Conservation (phyloP, 2,888 invertebrate genomes). For the Venusia cambrica region DNA sequence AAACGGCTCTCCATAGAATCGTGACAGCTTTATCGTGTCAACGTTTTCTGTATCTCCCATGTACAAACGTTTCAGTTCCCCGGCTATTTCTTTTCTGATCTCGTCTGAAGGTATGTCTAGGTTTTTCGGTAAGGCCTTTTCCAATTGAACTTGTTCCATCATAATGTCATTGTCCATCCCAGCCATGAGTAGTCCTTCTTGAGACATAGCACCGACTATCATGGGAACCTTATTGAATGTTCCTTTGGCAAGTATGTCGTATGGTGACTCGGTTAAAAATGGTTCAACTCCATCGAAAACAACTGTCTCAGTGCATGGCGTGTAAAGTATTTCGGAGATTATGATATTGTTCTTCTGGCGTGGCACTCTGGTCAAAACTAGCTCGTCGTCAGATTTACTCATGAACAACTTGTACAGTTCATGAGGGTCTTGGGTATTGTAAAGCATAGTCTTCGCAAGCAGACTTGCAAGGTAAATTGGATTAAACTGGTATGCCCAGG, state of each 20-base stretch:
- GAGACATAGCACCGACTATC: conserved; percentile 52
- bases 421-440: conserved; percentile 46
- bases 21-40: conserved; percentile 48
- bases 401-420: conserved; percentile 53
- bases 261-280: conserved; percentile 55
- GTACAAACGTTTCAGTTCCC: conserved; percentile 54
- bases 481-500: conserved; percentile 59
- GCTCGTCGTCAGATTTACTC: conserved; percentile 49
- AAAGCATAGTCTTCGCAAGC: conserved; percentile 53
- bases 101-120: conserved; percentile 42
- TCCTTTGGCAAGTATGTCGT: conserved; percentile 46
- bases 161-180: conserved; percentile 50
- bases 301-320: conserved; percentile 53
- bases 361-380: conserved; percentile 54
- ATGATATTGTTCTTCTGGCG: conserved; percentile 47
- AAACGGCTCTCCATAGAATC: conserved; percentile 48
- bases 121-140: conserved; percentile 57
- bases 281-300: conserved; percentile 60
- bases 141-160: conserved; percentile 43
- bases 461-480: conserved; percentile 55
- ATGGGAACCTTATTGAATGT: conserved; percentile 59
- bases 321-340: conserved; percentile 51
- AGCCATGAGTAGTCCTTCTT: conserved; percentile 56
- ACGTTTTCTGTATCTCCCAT: conserved; percentile 45
- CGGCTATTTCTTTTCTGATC: conserved; percentile 38